A percentile compares a stretch with the other conserved stretches of the same genome.
Conservation (phyloP, 2,888 invertebrate genomes). For the Caenorhabditis sp. region DNA sequence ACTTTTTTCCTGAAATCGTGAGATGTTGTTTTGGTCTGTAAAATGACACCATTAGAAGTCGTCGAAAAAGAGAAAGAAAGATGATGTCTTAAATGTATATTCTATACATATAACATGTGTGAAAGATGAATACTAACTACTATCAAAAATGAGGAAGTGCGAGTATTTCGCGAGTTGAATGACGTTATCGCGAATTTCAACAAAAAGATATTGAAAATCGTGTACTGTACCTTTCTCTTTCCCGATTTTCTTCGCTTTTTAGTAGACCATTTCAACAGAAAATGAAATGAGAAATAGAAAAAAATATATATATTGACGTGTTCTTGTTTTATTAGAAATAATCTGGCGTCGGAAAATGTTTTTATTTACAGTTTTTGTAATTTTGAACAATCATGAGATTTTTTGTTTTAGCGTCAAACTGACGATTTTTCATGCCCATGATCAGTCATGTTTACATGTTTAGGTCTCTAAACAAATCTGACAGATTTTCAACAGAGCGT, state of each 20-base stretch:
- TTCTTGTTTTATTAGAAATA: no score
- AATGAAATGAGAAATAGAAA: not conserved
- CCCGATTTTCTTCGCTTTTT: no score
- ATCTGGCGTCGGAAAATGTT: no score
- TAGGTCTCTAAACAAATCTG: not conserved
- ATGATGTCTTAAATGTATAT: not conserved
- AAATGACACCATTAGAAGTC: not conserved
- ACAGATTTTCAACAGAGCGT: not conserved
- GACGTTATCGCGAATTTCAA: not conserved
- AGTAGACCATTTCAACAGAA: no score
- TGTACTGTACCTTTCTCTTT: no score
- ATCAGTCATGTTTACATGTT: not conserved
- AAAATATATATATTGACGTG: no score
- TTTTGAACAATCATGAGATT: no score
- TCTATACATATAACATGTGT: not conserved
- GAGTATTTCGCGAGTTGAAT: no score
- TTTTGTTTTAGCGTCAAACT: no score
- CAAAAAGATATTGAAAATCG: no score
- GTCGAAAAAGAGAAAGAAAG: not conserved
- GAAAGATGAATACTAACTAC: not conserved
- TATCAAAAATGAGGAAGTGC: not conserved
- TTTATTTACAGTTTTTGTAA: no score
- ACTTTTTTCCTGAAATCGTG: not conserved
- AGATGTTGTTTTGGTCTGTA: not conserved
- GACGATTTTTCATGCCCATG: no score